A percentile compares a stretch with the other conserved stretches of the same genome.
phyloP scores from a whole-genome alignment of 2,888 invertebrate species.

The Sesia bembeciformis region DNA sequence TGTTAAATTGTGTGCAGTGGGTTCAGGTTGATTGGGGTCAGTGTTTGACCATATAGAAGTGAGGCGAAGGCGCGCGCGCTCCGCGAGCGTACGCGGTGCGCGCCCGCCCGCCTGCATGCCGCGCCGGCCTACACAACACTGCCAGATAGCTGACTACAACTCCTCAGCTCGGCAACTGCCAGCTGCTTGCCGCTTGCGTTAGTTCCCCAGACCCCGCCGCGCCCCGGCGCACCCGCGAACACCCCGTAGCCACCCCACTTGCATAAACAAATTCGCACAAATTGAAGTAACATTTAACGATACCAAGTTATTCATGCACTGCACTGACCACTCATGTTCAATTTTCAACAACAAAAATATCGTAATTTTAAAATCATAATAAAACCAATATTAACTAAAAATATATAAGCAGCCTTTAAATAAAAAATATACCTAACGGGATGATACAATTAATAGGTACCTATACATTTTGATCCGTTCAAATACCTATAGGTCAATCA shows the following conservation, averaged over 20 bases:
- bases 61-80: neutral
- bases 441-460: too few species aligned
- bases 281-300: neutral
- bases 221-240: neutral
- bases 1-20: neutral
- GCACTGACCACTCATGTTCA: too few species aligned
- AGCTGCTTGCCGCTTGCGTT: neutral
- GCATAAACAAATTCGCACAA: neutral
- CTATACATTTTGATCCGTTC: too few species aligned
- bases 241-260: neutral
- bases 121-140: neutral
- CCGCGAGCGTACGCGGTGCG: neutral
- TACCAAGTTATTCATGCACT: too few species aligned
- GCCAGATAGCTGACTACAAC: neutral
- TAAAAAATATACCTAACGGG: too few species aligned
- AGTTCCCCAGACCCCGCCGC: neutral
- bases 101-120: conserved; percentile 1
- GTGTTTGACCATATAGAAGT: neutral
- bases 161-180: neutral
- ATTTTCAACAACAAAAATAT: too few species aligned
- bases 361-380: too few species aligned
- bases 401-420: too few species aligned
- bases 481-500: too few species aligned
- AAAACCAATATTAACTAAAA: too few species aligned
- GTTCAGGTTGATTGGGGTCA: neutral